Evolutionary conservation across 2,888 invertebrate species (phyloP).

Genomic region (Papilio demoleus): DNA sequence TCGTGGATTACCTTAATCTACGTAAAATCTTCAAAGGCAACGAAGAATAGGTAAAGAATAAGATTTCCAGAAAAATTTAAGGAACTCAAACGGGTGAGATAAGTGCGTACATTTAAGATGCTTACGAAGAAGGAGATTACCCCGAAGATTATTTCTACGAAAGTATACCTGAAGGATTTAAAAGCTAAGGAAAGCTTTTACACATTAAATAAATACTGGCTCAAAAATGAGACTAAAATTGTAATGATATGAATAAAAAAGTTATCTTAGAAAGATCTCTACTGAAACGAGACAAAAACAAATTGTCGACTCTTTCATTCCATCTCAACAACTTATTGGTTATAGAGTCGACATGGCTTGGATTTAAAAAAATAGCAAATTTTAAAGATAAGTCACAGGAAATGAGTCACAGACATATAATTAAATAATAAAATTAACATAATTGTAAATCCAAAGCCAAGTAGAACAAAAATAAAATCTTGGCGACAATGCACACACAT

Average conservation of each 20-base stretch:
- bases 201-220: not conserved
- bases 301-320: not conserved
- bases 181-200: constrained; percentile 10
- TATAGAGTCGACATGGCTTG: too few species aligned
- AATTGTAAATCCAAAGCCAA: constrained; percentile 32
- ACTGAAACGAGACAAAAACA: not conserved
- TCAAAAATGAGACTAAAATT: not conserved
- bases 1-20: not conserved
- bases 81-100: constrained; percentile 26
- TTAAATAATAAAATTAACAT: constrained; percentile 4
- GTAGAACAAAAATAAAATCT: constrained; percentile 45
- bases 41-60: not conserved
- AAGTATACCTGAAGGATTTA: constrained; percentile 22
- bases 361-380: too few species aligned
- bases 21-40: constrained; percentile 26
- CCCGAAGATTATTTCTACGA: constrained; percentile 29
- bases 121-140: constrained; percentile 25
- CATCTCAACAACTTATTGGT: not conserved
- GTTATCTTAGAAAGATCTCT: not conserved
- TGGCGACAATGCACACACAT: constrained; percentile 39
- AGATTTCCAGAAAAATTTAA: constrained; percentile 20
- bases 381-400: not conserved
- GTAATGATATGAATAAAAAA: not conserved
- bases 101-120: constrained; percentile 33
- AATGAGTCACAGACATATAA: not conserved